phyloP scores from a whole-genome alignment of 92 coral and sea anemone genomes.

The Porites cylindrica region DNA sequence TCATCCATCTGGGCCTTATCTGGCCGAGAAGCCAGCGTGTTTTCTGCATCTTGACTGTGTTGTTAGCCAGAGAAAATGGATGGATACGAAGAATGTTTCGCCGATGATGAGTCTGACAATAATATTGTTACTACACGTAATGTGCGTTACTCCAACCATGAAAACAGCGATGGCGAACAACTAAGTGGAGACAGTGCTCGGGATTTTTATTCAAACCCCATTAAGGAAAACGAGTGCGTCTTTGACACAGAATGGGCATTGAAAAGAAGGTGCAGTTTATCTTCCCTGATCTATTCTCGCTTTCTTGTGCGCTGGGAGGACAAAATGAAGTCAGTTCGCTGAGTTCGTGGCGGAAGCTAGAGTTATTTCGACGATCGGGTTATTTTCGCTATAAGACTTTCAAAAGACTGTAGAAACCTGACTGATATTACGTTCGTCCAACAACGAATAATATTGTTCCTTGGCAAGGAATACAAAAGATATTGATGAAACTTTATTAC shows the following conservation, averaged over 20 bases:
- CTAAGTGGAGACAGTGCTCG: neutral
- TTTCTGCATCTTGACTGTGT: neutral
- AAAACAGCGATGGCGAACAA: neutral
- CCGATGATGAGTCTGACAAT: conserved; percentile 72
- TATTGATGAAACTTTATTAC: no score
- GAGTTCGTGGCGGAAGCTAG: neutral
- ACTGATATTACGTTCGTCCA: conserved; percentile 5
- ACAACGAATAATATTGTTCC: neutral
- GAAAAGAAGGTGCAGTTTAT: conserved; percentile 61
- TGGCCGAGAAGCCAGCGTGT: neutral
- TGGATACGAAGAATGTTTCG: conserved; percentile 63
- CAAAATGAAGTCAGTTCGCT: conserved; percentile 21
- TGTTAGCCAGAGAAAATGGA: conserved; percentile 39
- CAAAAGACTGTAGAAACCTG: neutral
- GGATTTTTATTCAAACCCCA: conserved; percentile 20
- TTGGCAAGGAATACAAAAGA: neutral
- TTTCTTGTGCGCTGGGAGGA: conserved; percentile 52
- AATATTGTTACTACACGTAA: neutral
- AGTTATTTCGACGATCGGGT: neutral
- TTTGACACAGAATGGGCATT: conserved; percentile 74
- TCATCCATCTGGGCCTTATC: neutral
- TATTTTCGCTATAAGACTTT: no score
- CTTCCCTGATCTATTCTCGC: conserved; percentile 72
- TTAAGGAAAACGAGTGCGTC: conserved; percentile 65
- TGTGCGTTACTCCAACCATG: conserved; percentile 1